Percentiles rank a stretch among this genome's conserved stretches.
phyloP scores from a whole-genome alignment of 2,888 invertebrate genomes.

The Baccha elongata region DNA sequence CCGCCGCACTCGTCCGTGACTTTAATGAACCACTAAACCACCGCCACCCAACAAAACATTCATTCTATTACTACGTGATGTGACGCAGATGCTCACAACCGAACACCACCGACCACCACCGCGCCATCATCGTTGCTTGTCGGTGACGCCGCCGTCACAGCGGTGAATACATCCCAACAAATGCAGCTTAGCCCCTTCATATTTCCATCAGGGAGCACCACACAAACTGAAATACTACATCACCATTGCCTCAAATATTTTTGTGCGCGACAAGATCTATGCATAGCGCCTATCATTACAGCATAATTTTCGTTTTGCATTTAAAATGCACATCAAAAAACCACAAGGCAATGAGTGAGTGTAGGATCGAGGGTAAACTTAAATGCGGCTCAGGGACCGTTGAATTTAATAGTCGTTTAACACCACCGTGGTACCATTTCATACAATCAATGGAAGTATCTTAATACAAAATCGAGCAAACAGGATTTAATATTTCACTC shows the following conservation, averaged over 20 bases:
- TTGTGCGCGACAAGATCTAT: slow-evolving; percentile 28
- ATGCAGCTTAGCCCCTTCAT: slow-evolving; percentile 1
- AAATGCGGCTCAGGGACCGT: neutral
- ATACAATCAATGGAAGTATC: no score
- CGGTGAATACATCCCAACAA: slow-evolving; percentile 23
- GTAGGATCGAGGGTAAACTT: slow-evolving; percentile 6
- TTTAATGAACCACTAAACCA: slow-evolving; percentile 69
- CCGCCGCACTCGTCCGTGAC: slow-evolving; percentile 70
- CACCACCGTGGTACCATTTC: slow-evolving; percentile 17
- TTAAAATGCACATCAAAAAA: slow-evolving; percentile 27
- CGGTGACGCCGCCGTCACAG: slow-evolving; percentile 4
- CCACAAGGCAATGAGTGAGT: slow-evolving; percentile 24
- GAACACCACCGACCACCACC: no score
- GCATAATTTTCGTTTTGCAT: slow-evolving; percentile 39
- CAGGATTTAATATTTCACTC: no score
- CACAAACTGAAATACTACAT: neutral
- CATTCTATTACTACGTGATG: slow-evolving; percentile 56
- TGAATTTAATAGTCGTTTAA: slow-evolving; percentile 33
- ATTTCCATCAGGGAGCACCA: slow-evolving; percentile 12
- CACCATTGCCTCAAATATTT: slow-evolving; percentile 30
- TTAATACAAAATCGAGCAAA: no score
- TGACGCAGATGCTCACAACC: slow-evolving; percentile 48
- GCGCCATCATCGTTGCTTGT: slow-evolving; percentile 32
- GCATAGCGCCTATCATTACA: slow-evolving; percentile 37
- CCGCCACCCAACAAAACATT: slow-evolving; percentile 55